phyloP scores from a whole-genome alignment of 1,140 invertebrate species.

The Ceratitis capitata region DNA sequence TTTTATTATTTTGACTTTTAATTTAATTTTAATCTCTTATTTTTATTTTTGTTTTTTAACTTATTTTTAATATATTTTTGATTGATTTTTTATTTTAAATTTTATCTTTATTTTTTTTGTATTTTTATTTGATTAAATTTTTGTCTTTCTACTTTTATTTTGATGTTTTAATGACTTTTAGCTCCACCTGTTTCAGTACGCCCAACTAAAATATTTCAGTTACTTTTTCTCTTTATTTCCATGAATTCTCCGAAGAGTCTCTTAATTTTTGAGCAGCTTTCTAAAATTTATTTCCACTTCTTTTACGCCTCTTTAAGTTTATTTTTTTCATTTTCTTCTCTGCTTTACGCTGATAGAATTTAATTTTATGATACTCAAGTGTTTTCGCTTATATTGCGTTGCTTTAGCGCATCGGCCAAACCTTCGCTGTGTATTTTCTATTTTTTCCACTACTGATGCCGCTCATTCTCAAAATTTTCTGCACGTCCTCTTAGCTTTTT shows the following conservation, averaged over 20 bases:
- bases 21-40: too few species aligned
- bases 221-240: too few species aligned
- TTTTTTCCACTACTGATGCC: background rate
- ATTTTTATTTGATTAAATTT: background rate
- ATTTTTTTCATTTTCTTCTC: background rate
- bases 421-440: background rate
- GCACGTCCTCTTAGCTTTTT: background rate
- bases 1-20: too few species aligned
- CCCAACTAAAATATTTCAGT: too few species aligned
- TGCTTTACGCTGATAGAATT: conserved; percentile 13
- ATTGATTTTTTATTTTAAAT: too few species aligned
- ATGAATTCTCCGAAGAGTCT: background rate
- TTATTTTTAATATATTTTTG: too few species aligned
- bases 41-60: too few species aligned
- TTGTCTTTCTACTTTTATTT: too few species aligned
- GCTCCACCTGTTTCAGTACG: too few species aligned
- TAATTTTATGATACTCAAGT: conserved; percentile 32
- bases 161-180: too few species aligned
- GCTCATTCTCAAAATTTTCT: background rate
- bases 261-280: background rate
- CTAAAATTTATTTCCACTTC: background rate
- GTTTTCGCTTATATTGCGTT: background rate
- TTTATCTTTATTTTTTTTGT: background rate
- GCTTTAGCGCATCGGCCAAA: too few species aligned
- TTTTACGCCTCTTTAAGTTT: background rate